Evolutionary conservation across 2,888 invertebrate species (phyloP).

Genomic region (Folsomia candida): DNA sequence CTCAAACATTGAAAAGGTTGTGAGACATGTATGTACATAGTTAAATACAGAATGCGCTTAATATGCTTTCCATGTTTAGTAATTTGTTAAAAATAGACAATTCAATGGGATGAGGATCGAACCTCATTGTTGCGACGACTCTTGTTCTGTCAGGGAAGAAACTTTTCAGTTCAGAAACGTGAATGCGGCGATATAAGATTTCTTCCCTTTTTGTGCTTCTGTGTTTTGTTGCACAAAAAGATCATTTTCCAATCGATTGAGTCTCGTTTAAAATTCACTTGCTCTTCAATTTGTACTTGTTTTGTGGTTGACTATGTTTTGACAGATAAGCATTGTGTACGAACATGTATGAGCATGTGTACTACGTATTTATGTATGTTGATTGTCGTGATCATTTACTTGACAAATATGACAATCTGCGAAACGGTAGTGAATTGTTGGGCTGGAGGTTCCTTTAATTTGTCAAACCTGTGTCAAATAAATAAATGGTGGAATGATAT

Average conservation of each 20-base stretch:
- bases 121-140: not conserved
- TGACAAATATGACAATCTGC: no score
- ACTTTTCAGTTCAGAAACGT: not conserved
- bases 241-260: conserved; percentile 14
- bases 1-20: not conserved
- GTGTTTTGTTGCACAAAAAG: not conserved
- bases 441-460: no score
- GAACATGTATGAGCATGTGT: no score
- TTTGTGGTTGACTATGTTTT: not conserved
- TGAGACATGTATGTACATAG: not conserved
- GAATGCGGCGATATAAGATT: not conserved
- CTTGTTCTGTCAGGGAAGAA: not conserved
- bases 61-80: not conserved
- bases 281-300: not conserved
- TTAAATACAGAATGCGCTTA: not conserved
- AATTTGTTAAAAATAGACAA: conserved; percentile 5
- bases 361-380: no score
- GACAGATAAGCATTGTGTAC: no score
- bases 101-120: not conserved
- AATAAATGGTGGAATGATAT: no score
- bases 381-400: no score
- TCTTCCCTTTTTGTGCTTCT: no score
- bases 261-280: not conserved
- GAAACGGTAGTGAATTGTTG: no score
- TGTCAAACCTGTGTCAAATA: no score